phyloP scores from a whole-genome alignment of 2,113 vertebrate genomes.

The Myrmophylax atrothorax region DNA sequence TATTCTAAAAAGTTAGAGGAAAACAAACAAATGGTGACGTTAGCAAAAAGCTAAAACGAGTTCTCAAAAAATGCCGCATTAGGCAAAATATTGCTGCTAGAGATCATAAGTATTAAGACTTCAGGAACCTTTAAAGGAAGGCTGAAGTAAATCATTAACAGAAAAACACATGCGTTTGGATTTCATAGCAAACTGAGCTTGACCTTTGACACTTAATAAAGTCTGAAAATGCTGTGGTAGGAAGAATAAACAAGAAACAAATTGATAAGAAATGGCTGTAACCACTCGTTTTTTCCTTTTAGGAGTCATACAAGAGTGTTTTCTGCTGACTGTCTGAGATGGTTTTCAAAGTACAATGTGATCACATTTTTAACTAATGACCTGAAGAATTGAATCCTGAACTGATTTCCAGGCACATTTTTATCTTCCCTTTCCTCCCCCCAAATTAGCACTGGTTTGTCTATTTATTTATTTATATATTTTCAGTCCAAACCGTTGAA shows the following conservation, averaged over 20 bases:
- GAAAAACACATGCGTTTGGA: conserved; percentile 50
- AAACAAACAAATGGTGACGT: neutral
- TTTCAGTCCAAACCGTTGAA: neutral
- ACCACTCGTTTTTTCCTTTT: conserved; percentile 62
- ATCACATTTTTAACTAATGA: conserved; percentile 11
- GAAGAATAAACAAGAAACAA: conserved; percentile 67
- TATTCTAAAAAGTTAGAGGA: neutral
- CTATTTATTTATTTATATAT: neutral
- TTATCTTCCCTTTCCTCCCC: neutral
- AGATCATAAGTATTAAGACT: conserved; percentile 16
- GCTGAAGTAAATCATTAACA: conserved; percentile 64
- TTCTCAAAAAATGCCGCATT: neutral
- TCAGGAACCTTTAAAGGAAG: conserved; percentile 34
- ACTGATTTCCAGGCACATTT: neutral
- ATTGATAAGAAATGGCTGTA: conserved; percentile 56
- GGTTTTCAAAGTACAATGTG: neutral
- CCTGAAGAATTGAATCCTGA: neutral
- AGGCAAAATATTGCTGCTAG: neutral
- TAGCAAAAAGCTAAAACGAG: neutral
- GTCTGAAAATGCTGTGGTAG: conserved; percentile 62
- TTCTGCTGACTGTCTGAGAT: conserved; percentile 21
- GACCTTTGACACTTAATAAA: conserved; percentile 72
- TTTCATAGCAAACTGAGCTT: conserved; percentile 63
- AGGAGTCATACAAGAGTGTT: conserved; percentile 34
- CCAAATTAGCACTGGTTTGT: neutral